These are phyloP conservation scores for Hirundo rustica DNA, from an alignment of 2,797 vertebrate genomes.

Conservation along the genomic window DNA sequence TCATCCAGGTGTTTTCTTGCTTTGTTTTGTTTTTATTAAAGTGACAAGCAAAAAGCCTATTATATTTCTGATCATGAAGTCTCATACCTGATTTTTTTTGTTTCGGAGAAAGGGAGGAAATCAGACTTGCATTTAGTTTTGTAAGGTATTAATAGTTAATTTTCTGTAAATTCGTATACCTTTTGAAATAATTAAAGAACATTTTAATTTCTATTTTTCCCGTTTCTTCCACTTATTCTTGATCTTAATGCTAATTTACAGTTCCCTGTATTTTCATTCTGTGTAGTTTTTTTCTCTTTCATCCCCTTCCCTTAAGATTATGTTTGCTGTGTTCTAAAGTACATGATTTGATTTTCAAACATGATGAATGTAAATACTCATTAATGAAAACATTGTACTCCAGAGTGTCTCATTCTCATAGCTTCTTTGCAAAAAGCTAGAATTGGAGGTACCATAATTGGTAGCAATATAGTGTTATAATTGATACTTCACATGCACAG, in stretches of 20 bases:
- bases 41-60: background rate
- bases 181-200: background rate
- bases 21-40: background rate
- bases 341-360: background rate
- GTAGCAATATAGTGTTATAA: background rate
- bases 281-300: background rate
- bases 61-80: background rate
- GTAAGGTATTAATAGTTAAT: background rate
- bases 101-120: background rate
- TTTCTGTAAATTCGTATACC: background rate
- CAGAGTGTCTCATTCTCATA: background rate
- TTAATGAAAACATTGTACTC: background rate
- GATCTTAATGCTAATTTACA: background rate
- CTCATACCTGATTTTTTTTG: background rate
- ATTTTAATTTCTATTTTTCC: background rate
- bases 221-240: background rate
- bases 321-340: background rate
- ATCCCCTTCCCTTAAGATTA: background rate
- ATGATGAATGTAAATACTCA: background rate
- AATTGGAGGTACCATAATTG: background rate
- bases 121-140: background rate
- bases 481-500: background rate
- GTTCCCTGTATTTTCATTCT: background rate
- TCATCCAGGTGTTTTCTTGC: background rate
- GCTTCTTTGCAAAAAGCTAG: background rate